Conservation (phyloP, 2,888 invertebrate species). For the Argyra leucocephala region DNA sequence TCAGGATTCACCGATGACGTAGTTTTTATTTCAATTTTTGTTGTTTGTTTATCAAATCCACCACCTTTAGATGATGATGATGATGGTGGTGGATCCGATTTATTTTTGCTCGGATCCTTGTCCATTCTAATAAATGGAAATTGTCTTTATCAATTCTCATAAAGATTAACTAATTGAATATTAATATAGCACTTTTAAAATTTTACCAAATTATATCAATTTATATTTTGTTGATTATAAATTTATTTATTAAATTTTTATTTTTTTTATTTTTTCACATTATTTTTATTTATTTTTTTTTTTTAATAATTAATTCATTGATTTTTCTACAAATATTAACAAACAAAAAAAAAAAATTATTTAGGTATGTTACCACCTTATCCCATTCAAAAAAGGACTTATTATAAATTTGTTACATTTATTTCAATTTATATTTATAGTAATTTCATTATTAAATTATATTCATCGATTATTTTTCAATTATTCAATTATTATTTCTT, state of each 20-base stretch:
- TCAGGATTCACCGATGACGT: not conserved
- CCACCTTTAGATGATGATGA: not conserved
- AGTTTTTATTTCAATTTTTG: not conserved
- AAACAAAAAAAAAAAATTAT: too few species aligned
- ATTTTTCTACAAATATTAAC: too few species aligned
- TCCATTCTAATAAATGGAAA: slow-evolving; percentile 34
- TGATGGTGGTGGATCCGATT: slow-evolving; percentile 27
- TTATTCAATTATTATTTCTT: too few species aligned
- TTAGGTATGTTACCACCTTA: too few species aligned
- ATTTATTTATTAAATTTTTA: not conserved
- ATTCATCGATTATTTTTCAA: too few species aligned
- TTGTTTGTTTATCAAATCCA: slow-evolving; percentile 7
- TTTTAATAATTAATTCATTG: not conserved
- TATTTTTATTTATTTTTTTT: not conserved
- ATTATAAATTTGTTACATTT: too few species aligned
- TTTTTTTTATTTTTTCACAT: not conserved
- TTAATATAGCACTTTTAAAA: not conserved
- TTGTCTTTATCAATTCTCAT: not conserved
- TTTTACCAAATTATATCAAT: not conserved
- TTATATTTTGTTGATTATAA: not conserved
- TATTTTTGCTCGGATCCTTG: slow-evolving; percentile 31
- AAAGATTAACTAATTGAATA: not conserved
- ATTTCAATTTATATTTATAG: too few species aligned
- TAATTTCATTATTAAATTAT: too few species aligned
- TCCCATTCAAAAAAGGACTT: too few species aligned